A percentile compares a stretch with the other conserved stretches of the same genome.
These are phyloP conservation scores for Sitta carolinensis DNA, from an alignment of 2,797 vertebrate species.

Conservation along the genomic window DNA sequence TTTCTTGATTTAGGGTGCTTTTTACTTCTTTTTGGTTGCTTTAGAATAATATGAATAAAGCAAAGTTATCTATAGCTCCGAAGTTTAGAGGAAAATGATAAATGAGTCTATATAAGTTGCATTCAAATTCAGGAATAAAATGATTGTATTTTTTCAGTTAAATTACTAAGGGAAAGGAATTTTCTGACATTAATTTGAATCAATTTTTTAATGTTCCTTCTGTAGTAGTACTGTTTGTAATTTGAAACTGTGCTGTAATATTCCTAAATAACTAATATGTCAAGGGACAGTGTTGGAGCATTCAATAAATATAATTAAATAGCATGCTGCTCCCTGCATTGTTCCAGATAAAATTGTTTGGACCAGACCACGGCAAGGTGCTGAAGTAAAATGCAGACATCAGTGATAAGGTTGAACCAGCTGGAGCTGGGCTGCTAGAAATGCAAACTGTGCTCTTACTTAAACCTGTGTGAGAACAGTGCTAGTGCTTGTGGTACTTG, in stretches of 20 bases:
- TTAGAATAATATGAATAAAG: neutral
- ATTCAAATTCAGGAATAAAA: neutral
- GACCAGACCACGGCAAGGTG: neutral
- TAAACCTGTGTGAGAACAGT: neutral
- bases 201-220: neutral
- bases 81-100: neutral
- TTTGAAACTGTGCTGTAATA: neutral
- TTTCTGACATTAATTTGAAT: neutral
- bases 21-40: neutral
- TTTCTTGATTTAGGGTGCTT: neutral
- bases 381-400: neutral
- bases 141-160: neutral
- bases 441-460: neutral
- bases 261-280: neutral
- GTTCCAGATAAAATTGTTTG: neutral
- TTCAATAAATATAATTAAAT: slow-evolving; percentile 17
- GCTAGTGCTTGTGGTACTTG: neutral
- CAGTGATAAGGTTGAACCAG: neutral
- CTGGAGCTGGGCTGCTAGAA: neutral
- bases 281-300: neutral
- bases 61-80: neutral
- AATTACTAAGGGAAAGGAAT: neutral
- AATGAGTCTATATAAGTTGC: neutral
- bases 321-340: neutral
- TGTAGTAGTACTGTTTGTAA: neutral